Base-by-base conservation (phyloP, 2,797 vertebrate genomes). In the Hozukius guyotensis region DNA sequence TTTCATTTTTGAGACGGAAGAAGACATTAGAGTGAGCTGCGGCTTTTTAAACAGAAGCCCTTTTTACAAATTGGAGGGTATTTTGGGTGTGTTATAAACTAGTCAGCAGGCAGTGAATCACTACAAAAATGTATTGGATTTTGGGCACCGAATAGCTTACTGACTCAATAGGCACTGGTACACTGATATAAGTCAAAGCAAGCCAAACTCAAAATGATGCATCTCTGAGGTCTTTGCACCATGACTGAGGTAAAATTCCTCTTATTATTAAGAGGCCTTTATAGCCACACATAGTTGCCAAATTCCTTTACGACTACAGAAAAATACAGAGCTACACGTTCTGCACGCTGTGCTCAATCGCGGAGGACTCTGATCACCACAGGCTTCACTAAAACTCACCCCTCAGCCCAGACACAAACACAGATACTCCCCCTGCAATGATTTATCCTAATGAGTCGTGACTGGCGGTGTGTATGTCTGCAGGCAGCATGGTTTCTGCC, bases 401-500 rank as follows among this genome's bases (percentile, higher is more conserved):
- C 34, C 72, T 66, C 32, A 70, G 32, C 68, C 73, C 81, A 69
- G 53, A 78, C 74, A 53, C 59, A 32, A 53, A 14, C 65, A 66
- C 65, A 66, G 36, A 76, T 67, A 83, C 32, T 25, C 57, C 42
- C 25, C 32, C 49, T n/a, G 20, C 71, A 78, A 31, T 22, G 46
- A 78, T 55, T 71, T 73, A 18, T 76, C 29, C 82, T 77, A 84
- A 89, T 79, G 84, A 89, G 62, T 81, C 69, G 22, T 61, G 78
- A 80, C 76, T 31, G 52, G 9, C 60, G 57, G 38, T 27, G 63
- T 66, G 63, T 53, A 24, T 32, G 71, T 2, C 56, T 77, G 59
- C 77, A 38, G 55, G 24, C 22, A 25, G 68, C 53, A 29, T 8
- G 56, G 29, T 36, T 49, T 32, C 61, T 81, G 32, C 38, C 67